Evolutionary conservation across 2,113 vertebrate species (phyloP), one percentile per base, ranked within the genome.

Genomic region (Casuarius casuarius): DNA sequence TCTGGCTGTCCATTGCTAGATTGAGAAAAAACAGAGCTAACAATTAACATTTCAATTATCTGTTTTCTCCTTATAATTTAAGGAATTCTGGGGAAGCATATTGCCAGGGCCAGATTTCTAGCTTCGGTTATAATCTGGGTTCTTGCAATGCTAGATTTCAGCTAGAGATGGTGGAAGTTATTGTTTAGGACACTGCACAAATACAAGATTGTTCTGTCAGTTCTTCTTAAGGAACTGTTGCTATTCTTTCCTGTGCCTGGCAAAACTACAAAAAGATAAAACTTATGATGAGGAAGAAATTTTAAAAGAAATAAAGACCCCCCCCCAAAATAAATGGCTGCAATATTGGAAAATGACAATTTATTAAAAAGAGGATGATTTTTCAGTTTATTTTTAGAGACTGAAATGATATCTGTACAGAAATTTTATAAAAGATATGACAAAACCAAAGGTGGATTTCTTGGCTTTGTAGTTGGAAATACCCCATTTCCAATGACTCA

Each of bases 301-400:
- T 58, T 54, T 46, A 33, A 33, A 73, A 85, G 21, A 84, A 92
- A 93, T 49, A 71, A 38, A 5, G n/a, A 63, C n/a, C 1, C 0
- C n/a, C 1, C 0, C 2, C 23, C 5, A 67, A n/a, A 10, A 35
- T 54, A 42, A 74, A 71, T 13, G 40, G 7, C 9, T 42, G 9
- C 71, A 77, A 51, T 87, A 89, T 81, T 82, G 20, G 21, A 78
- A 91, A 68, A 6, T 20, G 9, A 9, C 6, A 59, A 42, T 72
- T 59, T 75, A 84, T 38, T 48, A 71, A 68, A 89, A 91, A 2
- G 13, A 51, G 3, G 10, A 44, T 84, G n/a, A 1, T 38, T 73
- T 92, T 93, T 65, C 25, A 35, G 7, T 75, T 84, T 68, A 26
- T 75, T 56, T 81, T 86, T 92, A 78, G 31, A 71, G 17, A 51